These are phyloP conservation scores for Marmota monax DNA, from an alignment of 2,113 vertebrate species.

Conservation along the genomic window DNA sequence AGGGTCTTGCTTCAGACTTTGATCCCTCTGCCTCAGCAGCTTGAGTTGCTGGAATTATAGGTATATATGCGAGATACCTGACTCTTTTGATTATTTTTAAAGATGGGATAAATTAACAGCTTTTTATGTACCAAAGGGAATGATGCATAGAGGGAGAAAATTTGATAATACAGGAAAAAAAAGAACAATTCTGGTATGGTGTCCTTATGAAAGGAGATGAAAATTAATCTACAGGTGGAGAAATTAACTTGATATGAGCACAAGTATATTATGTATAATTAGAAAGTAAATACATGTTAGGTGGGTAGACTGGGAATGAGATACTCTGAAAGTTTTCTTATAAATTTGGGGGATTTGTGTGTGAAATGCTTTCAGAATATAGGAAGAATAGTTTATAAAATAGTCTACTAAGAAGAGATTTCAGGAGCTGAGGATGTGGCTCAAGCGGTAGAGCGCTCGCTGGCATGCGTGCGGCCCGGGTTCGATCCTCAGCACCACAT, in stretches of 20 bases:
- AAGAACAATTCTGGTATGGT: not conserved
- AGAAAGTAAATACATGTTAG: not conserved
- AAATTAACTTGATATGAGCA: not conserved
- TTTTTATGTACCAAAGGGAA: not conserved
- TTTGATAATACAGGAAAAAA: not conserved
- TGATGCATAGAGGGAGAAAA: not conserved
- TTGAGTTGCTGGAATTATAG: no score
- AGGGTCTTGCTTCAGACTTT: no score
- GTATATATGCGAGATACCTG: no score
- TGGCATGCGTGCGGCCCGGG: no score
- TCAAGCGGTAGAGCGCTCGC: no score
- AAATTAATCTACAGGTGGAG: not conserved
- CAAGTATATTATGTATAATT: not conserved
- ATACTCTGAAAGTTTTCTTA: not conserved
- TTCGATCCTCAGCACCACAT: no score
- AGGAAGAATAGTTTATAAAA: not conserved
- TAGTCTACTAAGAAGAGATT: not conserved
- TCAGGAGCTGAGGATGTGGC: not conserved
- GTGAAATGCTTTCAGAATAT: slow-evolving; percentile 32
- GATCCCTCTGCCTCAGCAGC: no score
- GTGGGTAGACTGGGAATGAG: not conserved
- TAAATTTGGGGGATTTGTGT: not conserved
- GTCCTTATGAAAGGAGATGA: not conserved
- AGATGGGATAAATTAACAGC: not conserved
- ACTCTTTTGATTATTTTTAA: not conserved